phyloP scores from a whole-genome alignment of 2,797 vertebrate species.

The Argyrosomus regius region DNA sequence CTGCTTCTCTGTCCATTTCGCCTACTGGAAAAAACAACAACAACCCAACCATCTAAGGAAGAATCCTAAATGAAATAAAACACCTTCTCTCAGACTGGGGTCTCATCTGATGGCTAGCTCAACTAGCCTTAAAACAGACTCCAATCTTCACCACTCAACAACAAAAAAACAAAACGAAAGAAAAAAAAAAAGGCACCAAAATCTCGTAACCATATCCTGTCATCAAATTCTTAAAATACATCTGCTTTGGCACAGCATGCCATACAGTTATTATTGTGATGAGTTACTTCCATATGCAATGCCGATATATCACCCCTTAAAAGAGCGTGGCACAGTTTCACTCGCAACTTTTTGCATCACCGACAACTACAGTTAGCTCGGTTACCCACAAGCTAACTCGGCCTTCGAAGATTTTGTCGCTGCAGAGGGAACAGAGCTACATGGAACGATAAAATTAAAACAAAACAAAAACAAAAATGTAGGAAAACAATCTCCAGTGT shows the following conservation, averaged over 20 bases:
- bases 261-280: conserved; percentile 39
- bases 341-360: conserved; percentile 19
- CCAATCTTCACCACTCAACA: conserved; percentile 50
- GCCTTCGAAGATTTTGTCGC: conserved; percentile 25
- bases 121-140: conserved; percentile 51
- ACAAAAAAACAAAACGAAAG: conserved; percentile 24
- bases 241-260: conserved; percentile 61
- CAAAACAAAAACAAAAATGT: conserved; percentile 50
- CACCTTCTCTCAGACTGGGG: conserved; percentile 34
- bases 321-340: conserved; percentile 33
- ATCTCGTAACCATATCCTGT: conserved; percentile 50
- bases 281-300: conserved; percentile 21
- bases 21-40: conserved; percentile 25
- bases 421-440: conserved; percentile 61
- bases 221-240: conserved; percentile 49
- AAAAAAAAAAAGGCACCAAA: conserved; percentile 72
- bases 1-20: conserved; percentile 24
- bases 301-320: conserved; percentile 23
- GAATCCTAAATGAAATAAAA: conserved; percentile 47
- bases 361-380: conserved; percentile 43
- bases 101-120: conserved; percentile 53
- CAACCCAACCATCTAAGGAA: neutral
- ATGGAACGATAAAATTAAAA: conserved; percentile 48
- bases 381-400: conserved; percentile 17
- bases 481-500: conserved; percentile 81